A percentile compares a stretch with the other conserved stretches of the same genome.
phyloP scores from a whole-genome alignment of 2,113 vertebrate genomes.

The Peucedramus taeniatus region DNA sequence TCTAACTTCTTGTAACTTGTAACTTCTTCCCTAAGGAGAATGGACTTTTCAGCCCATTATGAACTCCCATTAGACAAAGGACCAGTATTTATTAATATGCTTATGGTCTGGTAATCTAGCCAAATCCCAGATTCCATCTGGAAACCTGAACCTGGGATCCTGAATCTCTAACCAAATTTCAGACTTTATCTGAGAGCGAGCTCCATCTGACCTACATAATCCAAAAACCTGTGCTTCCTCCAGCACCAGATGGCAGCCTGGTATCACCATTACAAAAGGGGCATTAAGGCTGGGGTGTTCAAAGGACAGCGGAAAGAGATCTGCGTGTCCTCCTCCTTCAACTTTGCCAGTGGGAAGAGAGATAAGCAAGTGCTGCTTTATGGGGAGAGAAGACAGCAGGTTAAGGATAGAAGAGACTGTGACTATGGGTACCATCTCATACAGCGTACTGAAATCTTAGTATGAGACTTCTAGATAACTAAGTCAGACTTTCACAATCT shows the following conservation, averaged over 20 bases:
- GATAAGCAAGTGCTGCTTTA: not conserved
- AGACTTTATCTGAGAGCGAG: not conserved
- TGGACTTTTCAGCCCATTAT: not conserved
- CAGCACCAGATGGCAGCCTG: not conserved
- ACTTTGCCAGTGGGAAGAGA: not conserved
- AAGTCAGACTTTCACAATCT: not conserved
- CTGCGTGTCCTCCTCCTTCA: not conserved
- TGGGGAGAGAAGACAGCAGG: not conserved
- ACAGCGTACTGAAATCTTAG: not conserved
- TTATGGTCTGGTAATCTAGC: not conserved
- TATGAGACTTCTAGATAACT: not conserved
- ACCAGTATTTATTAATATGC: not conserved
- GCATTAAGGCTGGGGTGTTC: not conserved
- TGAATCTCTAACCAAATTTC: not conserved
- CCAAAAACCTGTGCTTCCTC: not conserved
- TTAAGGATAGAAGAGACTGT: not conserved
- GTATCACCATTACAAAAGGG: not conserved
- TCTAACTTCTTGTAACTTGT: too few relatives aligned
- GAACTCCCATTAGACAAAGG: not conserved
- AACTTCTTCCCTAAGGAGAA: not conserved
- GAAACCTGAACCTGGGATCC: not conserved
- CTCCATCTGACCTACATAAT: not conserved
- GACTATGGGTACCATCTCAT: not conserved
- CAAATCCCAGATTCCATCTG: not conserved
- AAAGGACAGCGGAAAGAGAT: not conserved